Percentiles rank a stretch among this genome's conserved stretches.
phyloP scores from a whole-genome alignment of 2,888 invertebrate species.

The Acholoe squamosa region DNA sequence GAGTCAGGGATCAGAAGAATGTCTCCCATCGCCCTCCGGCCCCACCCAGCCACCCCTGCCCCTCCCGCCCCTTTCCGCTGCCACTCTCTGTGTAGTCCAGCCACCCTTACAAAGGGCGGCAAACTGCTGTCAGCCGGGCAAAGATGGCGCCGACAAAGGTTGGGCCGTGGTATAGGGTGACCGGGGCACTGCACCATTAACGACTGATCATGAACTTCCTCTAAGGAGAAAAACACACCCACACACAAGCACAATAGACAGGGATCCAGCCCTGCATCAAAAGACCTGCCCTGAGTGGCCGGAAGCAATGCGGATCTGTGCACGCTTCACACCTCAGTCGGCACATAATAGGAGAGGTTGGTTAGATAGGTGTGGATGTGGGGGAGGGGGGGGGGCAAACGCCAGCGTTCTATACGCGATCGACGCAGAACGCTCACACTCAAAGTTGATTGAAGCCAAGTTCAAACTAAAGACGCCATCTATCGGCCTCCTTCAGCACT shows the following conservation, averaged over 20 bases:
- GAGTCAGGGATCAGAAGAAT: background rate
- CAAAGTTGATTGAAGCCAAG: slow-evolving; percentile 14
- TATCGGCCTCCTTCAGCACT: background rate
- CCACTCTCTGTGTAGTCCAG: background rate
- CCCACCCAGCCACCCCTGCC: background rate
- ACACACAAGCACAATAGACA: slow-evolving; percentile 24
- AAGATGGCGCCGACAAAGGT: background rate
- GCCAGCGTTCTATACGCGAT: slow-evolving; percentile 18
- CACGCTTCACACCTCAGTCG: background rate
- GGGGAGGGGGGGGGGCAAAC: background rate
- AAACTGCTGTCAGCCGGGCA: slow-evolving; percentile 19
- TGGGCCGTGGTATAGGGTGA: slow-evolving; percentile 45
- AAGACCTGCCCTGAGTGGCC: slow-evolving; percentile 1
- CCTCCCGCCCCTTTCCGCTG: background rate
- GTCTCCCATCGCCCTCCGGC: background rate
- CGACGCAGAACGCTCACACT: background rate
- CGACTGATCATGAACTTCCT: background rate
- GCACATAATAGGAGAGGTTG: background rate
- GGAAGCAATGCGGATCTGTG: slow-evolving; percentile 19
- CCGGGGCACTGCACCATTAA: slow-evolving; percentile 41
- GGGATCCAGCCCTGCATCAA: background rate
- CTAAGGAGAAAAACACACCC: background rate
- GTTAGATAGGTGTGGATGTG: background rate
- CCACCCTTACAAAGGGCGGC: slow-evolving; percentile 2
- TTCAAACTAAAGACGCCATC: background rate